A percentile compares a stretch with the other conserved stretches of the same genome.
phyloP scores from a whole-genome alignment of 2,888 invertebrate species.

The Ophion costatus region DNA sequence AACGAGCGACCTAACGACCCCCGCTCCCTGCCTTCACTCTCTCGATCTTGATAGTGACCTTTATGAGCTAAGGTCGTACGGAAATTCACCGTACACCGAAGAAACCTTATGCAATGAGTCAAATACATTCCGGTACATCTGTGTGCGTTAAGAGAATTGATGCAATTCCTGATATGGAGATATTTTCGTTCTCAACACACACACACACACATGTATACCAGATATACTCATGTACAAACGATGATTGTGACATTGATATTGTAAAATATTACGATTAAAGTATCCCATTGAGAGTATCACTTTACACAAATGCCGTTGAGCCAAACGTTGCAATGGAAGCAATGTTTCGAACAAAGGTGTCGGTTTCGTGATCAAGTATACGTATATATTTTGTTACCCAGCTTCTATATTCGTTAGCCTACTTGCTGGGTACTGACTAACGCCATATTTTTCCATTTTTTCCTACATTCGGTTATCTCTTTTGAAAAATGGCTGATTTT shows the following conservation, averaged over 20 bases:
- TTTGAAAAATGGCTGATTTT: too few species aligned
- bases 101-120: constrained; percentile 26
- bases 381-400: too few species aligned
- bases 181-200: background rate
- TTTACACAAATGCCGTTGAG: background rate
- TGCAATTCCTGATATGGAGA: constrained; percentile 40
- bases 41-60: constrained; percentile 41
- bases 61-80: constrained; percentile 27
- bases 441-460: too few species aligned
- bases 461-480: too few species aligned
- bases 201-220: background rate
- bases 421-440: too few species aligned
- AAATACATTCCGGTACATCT: background rate
- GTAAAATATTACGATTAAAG: constrained; percentile 27
- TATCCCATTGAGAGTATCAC: constrained; percentile 44
- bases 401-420: too few species aligned
- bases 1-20: constrained; percentile 9
- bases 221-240: constrained; percentile 9
- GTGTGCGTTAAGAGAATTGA: background rate
- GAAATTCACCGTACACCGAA: constrained; percentile 44
- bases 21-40: background rate
- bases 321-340: constrained; percentile 10
- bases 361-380: background rate
- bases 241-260: constrained; percentile 21
- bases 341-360: constrained; percentile 9